These are phyloP conservation scores for Coreoperca whiteheadi DNA, from an alignment of 2,113 vertebrate species.

Conservation along the genomic window DNA sequence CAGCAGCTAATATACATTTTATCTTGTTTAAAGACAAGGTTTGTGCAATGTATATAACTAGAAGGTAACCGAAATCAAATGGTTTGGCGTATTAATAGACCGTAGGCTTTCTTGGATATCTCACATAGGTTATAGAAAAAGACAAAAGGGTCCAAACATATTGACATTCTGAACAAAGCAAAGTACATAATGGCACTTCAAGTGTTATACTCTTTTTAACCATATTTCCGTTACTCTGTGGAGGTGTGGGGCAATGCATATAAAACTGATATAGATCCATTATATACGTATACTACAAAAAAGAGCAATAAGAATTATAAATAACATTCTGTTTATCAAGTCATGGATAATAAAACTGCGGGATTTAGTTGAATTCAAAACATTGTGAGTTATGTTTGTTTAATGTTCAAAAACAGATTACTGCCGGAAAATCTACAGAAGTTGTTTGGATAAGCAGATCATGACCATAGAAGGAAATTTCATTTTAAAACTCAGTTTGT, in stretches of 20 bases:
- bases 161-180: background rate
- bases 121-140: too few species aligned
- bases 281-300: background rate
- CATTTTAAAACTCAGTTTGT: too few species aligned
- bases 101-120: background rate
- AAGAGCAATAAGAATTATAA: background rate
- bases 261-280: background rate
- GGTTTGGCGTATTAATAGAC: background rate
- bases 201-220: background rate
- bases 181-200: background rate
- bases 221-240: background rate
- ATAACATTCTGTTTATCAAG: too few species aligned
- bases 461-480: too few species aligned
- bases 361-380: background rate
- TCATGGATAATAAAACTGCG: background rate
- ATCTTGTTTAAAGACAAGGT: background rate
- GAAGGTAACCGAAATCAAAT: background rate
- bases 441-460: too few species aligned
- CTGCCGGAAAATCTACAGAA: too few species aligned
- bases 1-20: background rate
- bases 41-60: background rate
- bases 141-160: background rate
- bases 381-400: background rate
- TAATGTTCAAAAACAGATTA: too few species aligned
- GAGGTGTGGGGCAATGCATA: background rate